A percentile compares a stretch with the other conserved stretches of the same genome.
phyloP scores from a whole-genome alignment of 2,113 vertebrate genomes.

The Danionella cerebrum region DNA sequence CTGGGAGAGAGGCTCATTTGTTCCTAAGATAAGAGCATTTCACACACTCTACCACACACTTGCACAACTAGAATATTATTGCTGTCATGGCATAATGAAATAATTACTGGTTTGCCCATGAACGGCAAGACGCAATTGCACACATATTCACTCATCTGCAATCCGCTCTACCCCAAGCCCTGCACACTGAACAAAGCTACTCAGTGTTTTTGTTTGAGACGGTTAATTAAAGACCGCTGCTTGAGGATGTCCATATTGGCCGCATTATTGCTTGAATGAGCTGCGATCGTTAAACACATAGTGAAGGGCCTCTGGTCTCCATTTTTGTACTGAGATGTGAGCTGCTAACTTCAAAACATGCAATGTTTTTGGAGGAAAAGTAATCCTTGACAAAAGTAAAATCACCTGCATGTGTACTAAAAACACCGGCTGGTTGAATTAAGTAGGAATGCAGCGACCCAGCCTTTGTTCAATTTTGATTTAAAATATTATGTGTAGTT shows the following conservation, averaged over 20 bases:
- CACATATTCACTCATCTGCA: constrained; percentile 14
- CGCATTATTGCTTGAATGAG: constrained; percentile 18
- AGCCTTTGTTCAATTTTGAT: too few relatives aligned
- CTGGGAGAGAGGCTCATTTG: constrained; percentile 75
- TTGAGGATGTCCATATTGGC: constrained; percentile 28
- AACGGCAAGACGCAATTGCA: constrained; percentile 24
- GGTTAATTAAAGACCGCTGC: constrained; percentile 51
- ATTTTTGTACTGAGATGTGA: neutral
- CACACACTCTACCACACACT: constrained; percentile 43
- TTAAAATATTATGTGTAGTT: too few relatives aligned
- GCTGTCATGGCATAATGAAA: constrained; percentile 70
- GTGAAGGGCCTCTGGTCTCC: neutral
- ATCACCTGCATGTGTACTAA: too few relatives aligned
- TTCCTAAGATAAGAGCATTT: constrained; percentile 69
- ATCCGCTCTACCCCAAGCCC: constrained; percentile 25
- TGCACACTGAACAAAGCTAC: constrained; percentile 33
- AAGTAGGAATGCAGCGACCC: too few relatives aligned
- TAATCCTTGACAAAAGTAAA: too few relatives aligned
- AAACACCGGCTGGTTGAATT: too few relatives aligned
- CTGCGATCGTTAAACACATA: neutral
- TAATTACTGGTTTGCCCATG: constrained; percentile 67
- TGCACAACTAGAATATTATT: constrained; percentile 65
- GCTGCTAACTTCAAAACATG: neutral
- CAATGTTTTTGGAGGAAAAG: neutral
- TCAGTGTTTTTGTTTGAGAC: constrained; percentile 35